Base-by-base conservation (phyloP, 1,140 invertebrate genomes). In the Heliothis virescens region DNA sequence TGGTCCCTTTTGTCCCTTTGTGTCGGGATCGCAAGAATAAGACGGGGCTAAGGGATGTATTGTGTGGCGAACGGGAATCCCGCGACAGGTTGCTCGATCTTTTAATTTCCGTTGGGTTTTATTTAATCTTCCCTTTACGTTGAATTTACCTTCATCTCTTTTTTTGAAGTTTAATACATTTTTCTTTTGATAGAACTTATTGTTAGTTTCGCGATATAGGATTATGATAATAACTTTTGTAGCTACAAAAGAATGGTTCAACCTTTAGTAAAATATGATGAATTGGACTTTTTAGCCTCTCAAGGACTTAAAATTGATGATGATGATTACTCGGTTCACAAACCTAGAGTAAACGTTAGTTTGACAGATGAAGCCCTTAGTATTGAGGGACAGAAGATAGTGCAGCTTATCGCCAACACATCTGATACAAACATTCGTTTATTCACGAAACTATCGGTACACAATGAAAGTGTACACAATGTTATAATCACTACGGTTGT, bases 51-150 rank as follows among this genome's bases (percentile, higher is more conserved):
- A 78, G 75, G 75, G 63, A 47, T 57, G 75, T 78, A 78, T 78
- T 78, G 75, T 78, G 52, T 67, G 29, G 75, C 52, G 75, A 57
- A 69, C 75, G 75, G 74, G 62, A 78, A 57, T 69, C 34, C 12
- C 50, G 60, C 53, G 75, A 69, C 75, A 78, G 75, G 75, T 78
- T 78, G 62, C 2, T 34, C 75, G 59, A 60, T 41, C 75, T 78
- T 78, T 78, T 69, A 78, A 78, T 78, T 69, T 69, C 75, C 75
- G 75, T 59, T 78, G 75, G 62, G 53, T 78, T 67, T 57, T 67
- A 67, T 69, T 67, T 78, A 78, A 78, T 78, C 75, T 78, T 55
- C n/a, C 63, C 41, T 69, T n/a, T 69, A 69, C 26, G 50, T 48
- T 12, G 52, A 67, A 47, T 67, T 57, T 78, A 47, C 50, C 55